Percentiles rank a stretch among this genome's conserved stretches.
phyloP scores from a whole-genome alignment of 2,113 vertebrate genomes.

The Calyptommatus sinebrachiatus region DNA sequence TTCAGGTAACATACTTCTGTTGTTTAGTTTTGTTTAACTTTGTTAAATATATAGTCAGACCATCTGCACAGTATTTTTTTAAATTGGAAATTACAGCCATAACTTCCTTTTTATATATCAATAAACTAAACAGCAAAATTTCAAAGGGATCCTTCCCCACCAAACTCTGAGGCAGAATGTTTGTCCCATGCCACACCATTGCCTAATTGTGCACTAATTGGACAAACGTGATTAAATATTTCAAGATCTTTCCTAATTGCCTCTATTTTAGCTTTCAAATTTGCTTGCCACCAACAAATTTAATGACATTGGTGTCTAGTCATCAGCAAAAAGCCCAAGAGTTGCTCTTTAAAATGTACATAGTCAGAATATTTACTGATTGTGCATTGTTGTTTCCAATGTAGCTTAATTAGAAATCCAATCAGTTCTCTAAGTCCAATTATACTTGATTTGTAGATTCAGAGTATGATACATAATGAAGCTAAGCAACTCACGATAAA shows the following conservation, averaged over 20 bases:
- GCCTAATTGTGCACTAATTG: slow-evolving; percentile 99
- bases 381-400: slow-evolving; percentile 87
- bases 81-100: slow-evolving; percentile 88
- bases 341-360: slow-evolving; percentile 88
- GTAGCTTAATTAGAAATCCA: slow-evolving; percentile 89
- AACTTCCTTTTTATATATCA: slow-evolving; percentile 88
- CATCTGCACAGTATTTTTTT: slow-evolving; percentile 85
- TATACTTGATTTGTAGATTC: slow-evolving; percentile 89
- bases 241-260: slow-evolving; percentile 98
- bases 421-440: slow-evolving; percentile 87
- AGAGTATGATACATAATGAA: slow-evolving; percentile 86
- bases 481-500: slow-evolving; percentile 79
- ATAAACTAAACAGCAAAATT: slow-evolving; percentile 86
- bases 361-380: slow-evolving; percentile 90
- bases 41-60: slow-evolving; percentile 86
- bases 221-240: slow-evolving; percentile 99
- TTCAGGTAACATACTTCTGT: slow-evolving; percentile 84
- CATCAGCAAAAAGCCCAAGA: slow-evolving; percentile 88
- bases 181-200: slow-evolving; percentile 89
- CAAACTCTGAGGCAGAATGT: slow-evolving; percentile 88
- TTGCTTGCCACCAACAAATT: slow-evolving; percentile 89
- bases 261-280: slow-evolving; percentile 99
- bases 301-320: slow-evolving; percentile 88
- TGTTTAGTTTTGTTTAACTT: slow-evolving; percentile 85
- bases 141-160: slow-evolving; percentile 85